Evolutionary conservation across 2,888 invertebrate genomes (phyloP).

Genomic region (Diachrysia chrysitis): DNA sequence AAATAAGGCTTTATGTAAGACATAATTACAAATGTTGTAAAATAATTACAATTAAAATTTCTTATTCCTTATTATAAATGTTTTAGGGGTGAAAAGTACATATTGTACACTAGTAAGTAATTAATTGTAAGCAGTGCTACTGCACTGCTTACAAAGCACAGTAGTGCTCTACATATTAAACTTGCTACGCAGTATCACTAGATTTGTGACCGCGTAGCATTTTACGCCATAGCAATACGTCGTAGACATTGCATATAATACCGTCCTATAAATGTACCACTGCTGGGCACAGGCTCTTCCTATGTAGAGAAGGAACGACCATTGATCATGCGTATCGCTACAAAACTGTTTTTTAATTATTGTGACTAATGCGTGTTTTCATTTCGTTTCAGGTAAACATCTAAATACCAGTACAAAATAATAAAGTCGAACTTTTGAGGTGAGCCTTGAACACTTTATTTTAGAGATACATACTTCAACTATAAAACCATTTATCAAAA

Average conservation of each 20-base stretch:
- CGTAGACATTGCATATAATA: neutral
- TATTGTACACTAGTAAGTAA: no score
- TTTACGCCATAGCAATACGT: slow-evolving; percentile 17
- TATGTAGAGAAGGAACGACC: no score
- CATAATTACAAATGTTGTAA: no score
- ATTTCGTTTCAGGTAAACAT: slow-evolving; percentile 52
- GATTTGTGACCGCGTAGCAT: slow-evolving; percentile 12
- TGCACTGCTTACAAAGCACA: no score
- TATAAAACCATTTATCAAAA: neutral
- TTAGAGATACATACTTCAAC: neutral
- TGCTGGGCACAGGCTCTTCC: no score
- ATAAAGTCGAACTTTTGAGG: slow-evolving; percentile 13
- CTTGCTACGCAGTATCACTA: neutral
- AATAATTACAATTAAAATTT: no score
- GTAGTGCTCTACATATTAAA: neutral
- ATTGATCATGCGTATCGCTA: no score
- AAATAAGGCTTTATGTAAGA: no score
- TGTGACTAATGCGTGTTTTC: slow-evolving; percentile 33
- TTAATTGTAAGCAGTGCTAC: no score
- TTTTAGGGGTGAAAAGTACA: no score
- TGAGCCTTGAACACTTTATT: slow-evolving; percentile 9
- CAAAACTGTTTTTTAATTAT: neutral
- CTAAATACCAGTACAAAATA: neutral
- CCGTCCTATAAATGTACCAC: no score
- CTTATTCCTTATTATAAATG: no score